Conservation (phyloP, 2,113 vertebrate species). For the Eubucco bourcierii region DNA sequence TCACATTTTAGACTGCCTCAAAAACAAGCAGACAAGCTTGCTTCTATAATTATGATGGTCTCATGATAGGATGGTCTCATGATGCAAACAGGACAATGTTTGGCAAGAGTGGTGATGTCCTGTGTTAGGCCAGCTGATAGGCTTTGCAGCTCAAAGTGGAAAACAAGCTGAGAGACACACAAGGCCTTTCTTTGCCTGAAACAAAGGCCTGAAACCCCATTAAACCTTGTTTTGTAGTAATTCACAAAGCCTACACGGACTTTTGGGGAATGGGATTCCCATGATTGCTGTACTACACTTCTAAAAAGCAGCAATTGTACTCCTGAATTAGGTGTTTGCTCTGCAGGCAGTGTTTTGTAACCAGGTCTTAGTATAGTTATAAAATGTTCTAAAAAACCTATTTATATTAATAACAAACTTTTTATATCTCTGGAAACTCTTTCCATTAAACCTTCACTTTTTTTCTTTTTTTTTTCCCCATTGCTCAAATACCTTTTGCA, state of each 20-base stretch:
- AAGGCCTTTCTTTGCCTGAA: neutral
- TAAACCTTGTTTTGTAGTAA: neutral
- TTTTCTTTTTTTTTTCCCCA: no score
- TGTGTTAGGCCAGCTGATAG: constrained; percentile 27
- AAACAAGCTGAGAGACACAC: constrained; percentile 41
- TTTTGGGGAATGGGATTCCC: neutral
- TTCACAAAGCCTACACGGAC: neutral
- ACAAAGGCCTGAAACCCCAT: neutral
- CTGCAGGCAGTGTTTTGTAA: neutral
- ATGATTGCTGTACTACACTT: neutral
- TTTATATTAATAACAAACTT: neutral
- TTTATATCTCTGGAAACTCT: neutral
- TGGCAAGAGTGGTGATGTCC: constrained; percentile 14
- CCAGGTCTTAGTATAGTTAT: neutral
- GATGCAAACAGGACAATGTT: constrained; percentile 38
- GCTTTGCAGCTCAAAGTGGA: neutral
- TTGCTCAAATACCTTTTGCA: neutral
- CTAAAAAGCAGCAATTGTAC: neutral
- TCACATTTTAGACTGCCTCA: constrained; percentile 8
- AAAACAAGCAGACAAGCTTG: constrained; percentile 28
- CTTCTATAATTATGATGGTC: constrained; percentile 41
- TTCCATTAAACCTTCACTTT: neutral
- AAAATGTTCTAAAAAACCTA: neutral
- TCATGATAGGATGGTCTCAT: constrained; percentile 54
- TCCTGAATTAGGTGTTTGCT: neutral